phyloP scores from a whole-genome alignment of 1,140 invertebrate species.

The Archivesica marissinica region DNA sequence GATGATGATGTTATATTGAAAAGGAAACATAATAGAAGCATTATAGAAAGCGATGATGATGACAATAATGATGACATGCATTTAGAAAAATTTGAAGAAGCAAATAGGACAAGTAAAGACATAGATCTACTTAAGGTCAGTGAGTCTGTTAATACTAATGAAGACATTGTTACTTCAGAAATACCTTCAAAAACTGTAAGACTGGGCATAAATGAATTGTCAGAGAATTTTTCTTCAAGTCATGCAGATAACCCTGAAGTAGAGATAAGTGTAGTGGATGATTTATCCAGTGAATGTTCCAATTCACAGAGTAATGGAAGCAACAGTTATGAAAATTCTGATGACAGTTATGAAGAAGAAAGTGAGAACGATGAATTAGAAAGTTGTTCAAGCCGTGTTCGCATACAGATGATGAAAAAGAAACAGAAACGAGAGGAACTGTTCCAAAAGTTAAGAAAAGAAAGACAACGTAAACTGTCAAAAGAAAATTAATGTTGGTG shows the following conservation, averaged over 20 bases:
- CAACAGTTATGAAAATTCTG: neutral
- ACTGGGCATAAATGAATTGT: too few relatives aligned
- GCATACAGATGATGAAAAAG: constrained; percentile 18
- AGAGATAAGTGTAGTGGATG: neutral
- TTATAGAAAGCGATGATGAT: constrained; percentile 31
- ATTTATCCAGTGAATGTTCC: neutral
- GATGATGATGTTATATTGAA: neutral
- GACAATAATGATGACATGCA: neutral
- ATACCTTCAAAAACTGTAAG: too few relatives aligned
- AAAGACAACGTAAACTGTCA: constrained; percentile 30
- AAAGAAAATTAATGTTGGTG: neutral
- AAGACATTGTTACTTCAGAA: too few relatives aligned
- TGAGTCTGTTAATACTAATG: too few relatives aligned
- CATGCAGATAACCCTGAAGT: neutral
- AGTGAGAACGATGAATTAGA: neutral
- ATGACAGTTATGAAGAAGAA: neutral
- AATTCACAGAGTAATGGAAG: neutral
- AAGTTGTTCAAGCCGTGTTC: constrained; percentile 5
- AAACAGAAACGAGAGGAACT: constrained; percentile 17
- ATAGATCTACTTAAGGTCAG: too few relatives aligned
- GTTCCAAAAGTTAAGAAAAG: constrained; percentile 42
- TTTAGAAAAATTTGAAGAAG: too few relatives aligned
- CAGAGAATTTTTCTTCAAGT: too few relatives aligned
- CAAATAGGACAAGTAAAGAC: too few relatives aligned
- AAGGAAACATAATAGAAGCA: constrained; percentile 24